Evolutionary conservation across 1,140 invertebrate species (phyloP), one percentile per base, ranked within the genome.

Genomic region (Schlechtendalia chinensis): DNA sequence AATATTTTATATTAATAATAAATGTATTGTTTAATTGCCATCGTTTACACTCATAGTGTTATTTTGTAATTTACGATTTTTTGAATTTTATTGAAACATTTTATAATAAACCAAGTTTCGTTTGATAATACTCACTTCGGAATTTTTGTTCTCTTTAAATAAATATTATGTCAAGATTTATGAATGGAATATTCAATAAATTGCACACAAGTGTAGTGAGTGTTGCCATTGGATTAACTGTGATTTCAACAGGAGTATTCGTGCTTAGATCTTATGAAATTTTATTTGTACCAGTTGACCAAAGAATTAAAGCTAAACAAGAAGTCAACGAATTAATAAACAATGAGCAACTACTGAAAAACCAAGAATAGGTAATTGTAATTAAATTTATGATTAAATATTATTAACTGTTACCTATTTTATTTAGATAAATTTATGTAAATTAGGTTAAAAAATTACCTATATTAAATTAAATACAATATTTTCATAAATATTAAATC

Each of bases 101-200:
- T 39, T 4, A 39, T 39, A 4, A 3, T 39, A 39, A 39, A 39
- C 8, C 8, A 39, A 39, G 32, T 39, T 3, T 39, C 3, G 3
- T 39, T 39, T 3, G 3, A 39, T 39, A 39, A 39, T 39, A 39
- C 3, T 39, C 32, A 39, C 8, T 39, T 16, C 16, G 6, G 8
- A 19, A 1, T 10, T 27, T 69, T 27, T 50, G 4, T 50, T 50
- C 10, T 67, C 27, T 27, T 29, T 17, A 69, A 47, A 12, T 50
- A 19, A 29, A n/a, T 27, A 77, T 24, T 61, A 79, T 79, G 75
- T 59, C 58, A 29, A 79, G 58, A 79, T n/a, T 79, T 59, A 29
- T 61, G 56, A 79, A 79, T 29, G 16, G 16, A 29, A 17, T 79
- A 29, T 79, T 79, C 5, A 29, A 79, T n/a, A 79, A 59, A 79